Base-by-base conservation (phyloP, 2,797 vertebrate species). In the Intellagama lesueurii region DNA sequence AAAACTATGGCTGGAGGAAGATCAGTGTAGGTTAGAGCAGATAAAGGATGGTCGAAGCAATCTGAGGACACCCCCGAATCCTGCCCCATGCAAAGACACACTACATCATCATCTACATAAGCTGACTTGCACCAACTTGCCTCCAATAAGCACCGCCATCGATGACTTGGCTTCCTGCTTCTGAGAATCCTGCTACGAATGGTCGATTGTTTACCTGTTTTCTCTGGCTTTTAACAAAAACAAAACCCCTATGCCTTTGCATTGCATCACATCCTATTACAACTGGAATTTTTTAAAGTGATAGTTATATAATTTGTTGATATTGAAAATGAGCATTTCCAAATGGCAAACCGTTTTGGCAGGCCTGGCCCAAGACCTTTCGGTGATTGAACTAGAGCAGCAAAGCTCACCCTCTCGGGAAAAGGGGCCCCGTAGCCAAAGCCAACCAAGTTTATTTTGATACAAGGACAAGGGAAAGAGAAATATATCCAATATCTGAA, bases 71-170 rank as follows among this genome's bases (percentile, higher is more conserved):
- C 16, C 17, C 16, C 60, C 60, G 9, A 56, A 56, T 12, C 19
- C 60, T 22, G 19, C 60, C 60, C 4, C 60, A 64, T 22, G 19
- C 60, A 64, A 64, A 64, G 17, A 19, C 60, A 64, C 40, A 40
- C 40, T 64, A 22, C 16, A 64, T 64, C 60, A 22, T 64, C 60
- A 16, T 64, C 60, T 7, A 40, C 22, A 19, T 0, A 7, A 81
- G n/a, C 60, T 64, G 4, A 64, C 11, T 64, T 64, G 60, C 78
- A 14, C 73, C 32, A 17, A 17, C 2, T 14, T 2, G 28, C 7
- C 9, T n/a, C 28, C 72, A 35, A 64, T 64, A 19, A 19, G 9
- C 0, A 0, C 16, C 19, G 0, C 47, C 56, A 3, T n/a, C 40
- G 73, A 72, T 0, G 1, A 77, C 52, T 6, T 81, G 16, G 77